Percentiles rank a stretch among this genome's conserved stretches.
These are phyloP conservation scores for Leucophora obtusa DNA, from an alignment of 2,888 invertebrate genomes.

Conservation along the genomic window DNA sequence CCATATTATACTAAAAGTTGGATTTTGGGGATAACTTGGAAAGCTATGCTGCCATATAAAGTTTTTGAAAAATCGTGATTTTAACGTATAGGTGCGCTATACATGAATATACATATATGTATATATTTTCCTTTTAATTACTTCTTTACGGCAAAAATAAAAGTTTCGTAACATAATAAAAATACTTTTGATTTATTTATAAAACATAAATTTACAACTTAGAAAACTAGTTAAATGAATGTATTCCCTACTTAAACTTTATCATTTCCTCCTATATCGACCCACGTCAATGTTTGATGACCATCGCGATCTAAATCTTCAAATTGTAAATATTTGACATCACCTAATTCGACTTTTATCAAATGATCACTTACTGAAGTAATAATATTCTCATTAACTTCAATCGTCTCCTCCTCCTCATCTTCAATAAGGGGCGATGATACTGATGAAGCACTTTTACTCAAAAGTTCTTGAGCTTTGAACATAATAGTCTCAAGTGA, in stretches of 20 bases:
- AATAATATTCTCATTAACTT: constrained; percentile 41
- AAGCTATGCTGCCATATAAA: too few species aligned
- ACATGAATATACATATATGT: too few species aligned
- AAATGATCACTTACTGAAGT: constrained; percentile 60
- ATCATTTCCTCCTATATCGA: constrained; percentile 66
- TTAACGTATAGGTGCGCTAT: too few species aligned
- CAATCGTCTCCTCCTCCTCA: constrained; percentile 16
- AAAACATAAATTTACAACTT: too few species aligned
- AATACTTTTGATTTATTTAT: neutral
- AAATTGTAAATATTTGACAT: constrained; percentile 69
- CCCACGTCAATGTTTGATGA: constrained; percentile 68
- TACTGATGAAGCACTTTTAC: constrained; percentile 20
- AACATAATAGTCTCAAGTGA: constrained; percentile 43
- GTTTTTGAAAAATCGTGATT: too few species aligned
- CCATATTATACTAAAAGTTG: too few species aligned
- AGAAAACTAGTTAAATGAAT: neutral
- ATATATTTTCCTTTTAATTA: too few species aligned
- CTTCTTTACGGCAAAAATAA: too few species aligned
- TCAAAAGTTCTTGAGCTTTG: constrained; percentile 42
- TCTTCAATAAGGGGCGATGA: constrained; percentile 24
- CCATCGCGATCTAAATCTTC: constrained; percentile 69
- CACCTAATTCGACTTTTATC: constrained; percentile 67
- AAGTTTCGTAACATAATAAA: neutral
- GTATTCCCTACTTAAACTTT: constrained; percentile 19
- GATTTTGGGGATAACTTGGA: too few species aligned